phyloP scores from a whole-genome alignment of 2,797 vertebrate species.

The Podarcis lilfordi region DNA sequence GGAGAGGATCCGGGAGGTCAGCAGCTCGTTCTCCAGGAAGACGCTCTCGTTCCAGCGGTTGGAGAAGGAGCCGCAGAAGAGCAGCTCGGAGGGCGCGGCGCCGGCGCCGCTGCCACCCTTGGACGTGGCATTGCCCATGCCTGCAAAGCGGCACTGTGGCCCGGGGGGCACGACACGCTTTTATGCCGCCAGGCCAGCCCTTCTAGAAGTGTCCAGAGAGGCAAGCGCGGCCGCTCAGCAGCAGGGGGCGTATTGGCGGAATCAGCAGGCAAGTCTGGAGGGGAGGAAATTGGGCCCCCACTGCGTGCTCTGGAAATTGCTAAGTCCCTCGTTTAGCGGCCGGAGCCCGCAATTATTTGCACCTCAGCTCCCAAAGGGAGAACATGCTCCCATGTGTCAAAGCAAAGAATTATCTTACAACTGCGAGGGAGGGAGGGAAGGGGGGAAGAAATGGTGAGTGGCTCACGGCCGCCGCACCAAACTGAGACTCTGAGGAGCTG shows the following conservation, averaged over 20 bases:
- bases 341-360: constrained; percentile 60
- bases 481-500: too few species aligned
- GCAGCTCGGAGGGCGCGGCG: constrained; percentile 67
- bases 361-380: constrained; percentile 46
- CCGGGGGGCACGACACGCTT: constrained; percentile 59
- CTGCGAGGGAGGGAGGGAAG: not conserved
- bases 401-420: constrained; percentile 50
- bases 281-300: constrained; percentile 78
- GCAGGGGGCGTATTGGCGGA: constrained; percentile 76
- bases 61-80: constrained; percentile 75
- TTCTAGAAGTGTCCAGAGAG: constrained; percentile 82
- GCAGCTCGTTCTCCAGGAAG: constrained; percentile 82
- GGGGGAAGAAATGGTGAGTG: too few species aligned
- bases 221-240: constrained; percentile 70
- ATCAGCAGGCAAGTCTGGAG: constrained; percentile 68
- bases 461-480: too few species aligned
- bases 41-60: constrained; percentile 78
- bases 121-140: constrained; percentile 77
- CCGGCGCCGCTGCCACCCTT: constrained; percentile 59
- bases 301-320: constrained; percentile 73
- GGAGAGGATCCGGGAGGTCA: constrained; percentile 83
- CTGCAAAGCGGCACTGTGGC: constrained; percentile 44
- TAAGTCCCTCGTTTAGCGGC: constrained; percentile 68
- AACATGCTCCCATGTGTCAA: constrained; percentile 50
- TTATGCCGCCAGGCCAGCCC: constrained; percentile 72